Evolutionary conservation across 2,113 vertebrate species (phyloP).

Genomic region (Pampusana beccarii): DNA sequence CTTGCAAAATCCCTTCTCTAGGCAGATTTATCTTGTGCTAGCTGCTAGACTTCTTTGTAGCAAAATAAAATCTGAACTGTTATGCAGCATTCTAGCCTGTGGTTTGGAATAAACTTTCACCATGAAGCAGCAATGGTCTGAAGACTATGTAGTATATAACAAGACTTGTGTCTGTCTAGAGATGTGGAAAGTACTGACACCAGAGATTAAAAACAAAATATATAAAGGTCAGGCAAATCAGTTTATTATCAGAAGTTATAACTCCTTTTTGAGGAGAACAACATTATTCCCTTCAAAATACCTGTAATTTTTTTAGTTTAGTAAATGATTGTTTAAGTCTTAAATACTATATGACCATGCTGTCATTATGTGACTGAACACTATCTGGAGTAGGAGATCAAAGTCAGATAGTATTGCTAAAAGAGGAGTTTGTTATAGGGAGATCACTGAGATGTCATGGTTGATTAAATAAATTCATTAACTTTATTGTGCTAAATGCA

Average conservation of each 20-base stretch:
- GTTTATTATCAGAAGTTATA: background rate
- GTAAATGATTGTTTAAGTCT: background rate
- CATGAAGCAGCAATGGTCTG: background rate
- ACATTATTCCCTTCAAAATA: background rate
- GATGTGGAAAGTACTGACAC: background rate
- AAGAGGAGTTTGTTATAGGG: background rate
- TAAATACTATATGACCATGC: background rate
- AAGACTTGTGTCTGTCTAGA: background rate
- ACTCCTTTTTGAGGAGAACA: background rate
- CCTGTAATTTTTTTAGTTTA: background rate
- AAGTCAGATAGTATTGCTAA: background rate
- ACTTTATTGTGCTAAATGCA: background rate
- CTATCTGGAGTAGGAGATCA: background rate
- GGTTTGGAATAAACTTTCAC: background rate
- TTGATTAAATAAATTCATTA: background rate
- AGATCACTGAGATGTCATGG: background rate
- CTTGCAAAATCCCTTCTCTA: background rate
- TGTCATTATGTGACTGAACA: background rate
- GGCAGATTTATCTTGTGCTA: background rate
- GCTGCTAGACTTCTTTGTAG: background rate
- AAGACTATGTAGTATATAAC: background rate
- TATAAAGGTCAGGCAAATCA: background rate
- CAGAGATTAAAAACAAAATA: background rate
- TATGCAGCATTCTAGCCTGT: background rate
- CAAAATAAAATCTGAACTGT: background rate